A percentile compares a stretch with the other conserved stretches of the same genome.
These are phyloP conservation scores for Holotrichia oblita DNA, from an alignment of 1,140 invertebrate species.

Conservation along the genomic window DNA sequence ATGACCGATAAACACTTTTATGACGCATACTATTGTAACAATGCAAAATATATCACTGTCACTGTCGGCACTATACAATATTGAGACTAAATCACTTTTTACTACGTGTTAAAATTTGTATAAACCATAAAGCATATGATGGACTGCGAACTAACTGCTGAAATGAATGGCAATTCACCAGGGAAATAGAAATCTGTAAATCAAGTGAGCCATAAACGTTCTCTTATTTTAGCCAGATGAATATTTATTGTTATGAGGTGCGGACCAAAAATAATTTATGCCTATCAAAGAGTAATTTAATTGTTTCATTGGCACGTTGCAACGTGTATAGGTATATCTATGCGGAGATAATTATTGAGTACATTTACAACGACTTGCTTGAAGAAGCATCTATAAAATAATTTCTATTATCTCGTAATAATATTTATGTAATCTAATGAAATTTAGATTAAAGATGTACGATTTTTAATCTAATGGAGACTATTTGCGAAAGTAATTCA, in stretches of 20 bases:
- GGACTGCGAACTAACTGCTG: slow-evolving; percentile 30
- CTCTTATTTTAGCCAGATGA: slow-evolving; percentile 18
- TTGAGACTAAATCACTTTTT: slow-evolving; percentile 40
- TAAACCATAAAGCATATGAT: slow-evolving; percentile 14
- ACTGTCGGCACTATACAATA: slow-evolving; percentile 32
- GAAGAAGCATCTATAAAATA: too few species aligned
- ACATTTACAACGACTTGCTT: neutral
- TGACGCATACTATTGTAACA: slow-evolving; percentile 33
- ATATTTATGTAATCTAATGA: too few species aligned
- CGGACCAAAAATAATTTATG: neutral
- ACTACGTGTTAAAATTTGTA: slow-evolving; percentile 41
- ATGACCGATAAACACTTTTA: slow-evolving; percentile 38
- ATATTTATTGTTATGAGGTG: slow-evolving; percentile 32
- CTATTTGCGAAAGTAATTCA: too few species aligned
- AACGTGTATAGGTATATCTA: neutral
- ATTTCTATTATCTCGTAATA: too few species aligned
- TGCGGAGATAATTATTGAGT: neutral
- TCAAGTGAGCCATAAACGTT: slow-evolving; percentile 22
- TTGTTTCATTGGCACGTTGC: neutral
- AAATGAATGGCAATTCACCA: slow-evolving; percentile 30
- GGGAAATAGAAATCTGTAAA: slow-evolving; percentile 36
- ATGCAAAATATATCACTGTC: slow-evolving; percentile 34
- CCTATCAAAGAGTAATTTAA: slow-evolving; percentile 16
- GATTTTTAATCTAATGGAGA: too few species aligned
- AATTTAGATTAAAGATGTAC: too few species aligned